These are phyloP conservation scores for Lepilemur ruficaudatus DNA, from an alignment of 2,797 vertebrate genomes.

Conservation along the genomic window DNA sequence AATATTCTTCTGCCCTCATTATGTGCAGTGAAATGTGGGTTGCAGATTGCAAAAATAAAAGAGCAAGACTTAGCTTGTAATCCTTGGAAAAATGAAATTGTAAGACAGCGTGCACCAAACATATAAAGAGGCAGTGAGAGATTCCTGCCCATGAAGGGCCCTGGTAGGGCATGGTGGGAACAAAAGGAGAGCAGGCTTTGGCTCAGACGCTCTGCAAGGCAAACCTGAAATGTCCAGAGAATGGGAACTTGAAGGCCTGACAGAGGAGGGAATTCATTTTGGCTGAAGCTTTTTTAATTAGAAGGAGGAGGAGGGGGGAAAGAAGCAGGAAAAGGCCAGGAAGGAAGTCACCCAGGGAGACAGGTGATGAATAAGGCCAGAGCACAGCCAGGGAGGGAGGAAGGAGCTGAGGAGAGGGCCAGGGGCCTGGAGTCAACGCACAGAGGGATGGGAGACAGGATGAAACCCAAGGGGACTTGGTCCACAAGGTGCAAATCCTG, in stretches of 20 bases:
- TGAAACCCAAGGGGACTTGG: neutral
- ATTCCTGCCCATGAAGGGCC: neutral
- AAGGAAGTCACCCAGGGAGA: neutral
- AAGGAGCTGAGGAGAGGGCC: neutral
- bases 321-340: neutral
- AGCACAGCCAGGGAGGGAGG: neutral
- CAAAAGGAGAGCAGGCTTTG: neutral
- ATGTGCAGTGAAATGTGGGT: neutral
- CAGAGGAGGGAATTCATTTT: neutral
- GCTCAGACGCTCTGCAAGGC: neutral
- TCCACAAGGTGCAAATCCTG: neutral
- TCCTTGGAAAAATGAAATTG: neutral
- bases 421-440: neutral
- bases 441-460: neutral
- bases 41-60: neutral
- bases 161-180: neutral
- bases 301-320: neutral
- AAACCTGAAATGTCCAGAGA: neutral
- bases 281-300: constrained; percentile 28
- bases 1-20: neutral
- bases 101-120: neutral
- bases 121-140: neutral
- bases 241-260: neutral
- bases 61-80: neutral
- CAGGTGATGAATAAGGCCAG: neutral